Conservation (phyloP, 2,113 vertebrate genomes). For the Caranx ignobilis region DNA sequence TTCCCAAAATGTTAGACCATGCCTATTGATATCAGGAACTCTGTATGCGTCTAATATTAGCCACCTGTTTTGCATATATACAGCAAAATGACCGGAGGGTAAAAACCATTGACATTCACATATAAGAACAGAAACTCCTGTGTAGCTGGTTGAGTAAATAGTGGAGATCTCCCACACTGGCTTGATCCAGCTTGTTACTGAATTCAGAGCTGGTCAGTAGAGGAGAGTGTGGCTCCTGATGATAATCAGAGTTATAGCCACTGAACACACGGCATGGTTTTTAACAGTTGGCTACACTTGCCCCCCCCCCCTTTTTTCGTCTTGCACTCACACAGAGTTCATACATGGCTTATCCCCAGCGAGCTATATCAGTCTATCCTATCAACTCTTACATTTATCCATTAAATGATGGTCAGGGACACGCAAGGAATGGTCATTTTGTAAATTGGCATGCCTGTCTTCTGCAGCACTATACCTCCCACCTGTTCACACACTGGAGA, state of each 20-base stretch:
- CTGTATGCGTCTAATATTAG: background rate
- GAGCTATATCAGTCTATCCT: background rate
- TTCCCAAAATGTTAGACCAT: background rate
- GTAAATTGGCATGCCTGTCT: constrained; percentile 5
- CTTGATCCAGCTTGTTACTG: constrained; percentile 21
- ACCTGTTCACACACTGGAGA: constrained; percentile 13
- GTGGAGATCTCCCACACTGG: background rate
- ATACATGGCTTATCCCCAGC: background rate
- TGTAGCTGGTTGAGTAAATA: background rate
- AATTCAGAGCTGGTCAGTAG: background rate
- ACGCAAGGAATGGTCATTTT: background rate
- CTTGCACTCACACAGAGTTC: background rate
- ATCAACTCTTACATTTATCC: constrained; percentile 11
- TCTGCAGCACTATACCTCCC: background rate
- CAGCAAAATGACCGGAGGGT: background rate
- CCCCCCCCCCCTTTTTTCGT: background rate
- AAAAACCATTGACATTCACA: background rate
- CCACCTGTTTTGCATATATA: background rate
- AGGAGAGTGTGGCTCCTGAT: background rate
- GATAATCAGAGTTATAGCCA: constrained; percentile 19
- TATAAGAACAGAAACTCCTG: background rate
- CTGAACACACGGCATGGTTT: constrained; percentile 12
- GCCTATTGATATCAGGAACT: background rate
- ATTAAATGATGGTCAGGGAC: background rate
- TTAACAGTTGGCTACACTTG: background rate